Conservation (phyloP, 2,113 vertebrate species). For the Vicugna pacos region DNA sequence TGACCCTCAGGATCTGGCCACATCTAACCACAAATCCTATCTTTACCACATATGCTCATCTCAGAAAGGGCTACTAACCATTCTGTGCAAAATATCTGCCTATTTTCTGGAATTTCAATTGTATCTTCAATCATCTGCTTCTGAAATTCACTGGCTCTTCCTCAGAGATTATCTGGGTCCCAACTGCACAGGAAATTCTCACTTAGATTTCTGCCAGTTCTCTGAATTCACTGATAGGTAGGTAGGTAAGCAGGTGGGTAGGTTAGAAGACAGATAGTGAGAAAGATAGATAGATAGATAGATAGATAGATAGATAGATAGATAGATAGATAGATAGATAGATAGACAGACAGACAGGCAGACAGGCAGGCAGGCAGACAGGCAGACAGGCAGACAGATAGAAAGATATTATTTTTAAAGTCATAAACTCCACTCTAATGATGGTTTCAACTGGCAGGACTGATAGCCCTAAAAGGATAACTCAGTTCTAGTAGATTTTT, state of each 20-base stretch:
- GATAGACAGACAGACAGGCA: too few species aligned
- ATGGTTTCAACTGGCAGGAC: not conserved
- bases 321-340: too few species aligned
- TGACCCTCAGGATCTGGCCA: not conserved
- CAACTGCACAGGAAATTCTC: not conserved
- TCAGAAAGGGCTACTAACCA: not conserved
- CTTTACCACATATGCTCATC: not conserved
- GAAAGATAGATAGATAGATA: not conserved
- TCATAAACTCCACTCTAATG: not conserved
- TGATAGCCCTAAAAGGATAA: not conserved
- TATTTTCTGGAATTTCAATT: conserved; percentile 18
- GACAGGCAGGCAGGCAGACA: not conserved
- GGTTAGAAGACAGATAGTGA: not conserved
- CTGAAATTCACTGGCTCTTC: not conserved
- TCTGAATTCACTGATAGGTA: not conserved
- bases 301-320: not conserved
- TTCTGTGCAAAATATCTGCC: not conserved
- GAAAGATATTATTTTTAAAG: not conserved
- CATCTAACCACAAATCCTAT: not conserved
- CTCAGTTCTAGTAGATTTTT: not conserved
- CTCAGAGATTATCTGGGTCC: not conserved
- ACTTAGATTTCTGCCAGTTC: not conserved
- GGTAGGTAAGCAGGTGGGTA: not conserved
- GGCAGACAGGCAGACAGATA: too few species aligned
- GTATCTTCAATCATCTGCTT: not conserved